phyloP scores from a whole-genome alignment of 2,888 invertebrate species.

The Drosophila aldrichi region DNA sequence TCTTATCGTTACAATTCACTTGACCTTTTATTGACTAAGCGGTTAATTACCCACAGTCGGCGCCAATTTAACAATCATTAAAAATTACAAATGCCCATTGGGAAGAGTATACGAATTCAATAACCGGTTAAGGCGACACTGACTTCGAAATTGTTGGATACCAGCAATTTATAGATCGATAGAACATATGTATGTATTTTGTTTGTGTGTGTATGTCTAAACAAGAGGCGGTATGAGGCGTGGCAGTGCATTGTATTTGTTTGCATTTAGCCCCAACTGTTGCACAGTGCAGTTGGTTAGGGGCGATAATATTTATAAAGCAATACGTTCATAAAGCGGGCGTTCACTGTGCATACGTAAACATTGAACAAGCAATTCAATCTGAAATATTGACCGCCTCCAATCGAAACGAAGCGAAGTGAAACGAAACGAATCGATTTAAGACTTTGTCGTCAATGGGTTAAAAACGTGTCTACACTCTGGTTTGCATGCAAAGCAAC shows the following conservation, averaged over 20 bases:
- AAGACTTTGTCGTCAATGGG: conserved; percentile 32
- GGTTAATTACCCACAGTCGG: neutral
- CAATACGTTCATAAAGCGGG: conserved; percentile 4
- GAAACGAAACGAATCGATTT: conserved; percentile 1
- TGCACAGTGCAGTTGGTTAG: neutral
- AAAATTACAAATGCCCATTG: neutral
- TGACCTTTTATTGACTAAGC: neutral
- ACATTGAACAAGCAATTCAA: neutral
- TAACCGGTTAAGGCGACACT: conserved; percentile 43
- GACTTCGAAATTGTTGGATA: conserved; percentile 6
- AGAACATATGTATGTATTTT: conserved; percentile 6
- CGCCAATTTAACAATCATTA: too few species aligned
- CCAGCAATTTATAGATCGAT: conserved; percentile 37
- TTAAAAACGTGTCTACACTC: conserved; percentile 52
- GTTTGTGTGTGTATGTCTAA: neutral
- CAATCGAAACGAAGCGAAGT: neutral
- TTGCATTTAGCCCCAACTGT: conserved; percentile 1
- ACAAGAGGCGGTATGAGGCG: neutral
- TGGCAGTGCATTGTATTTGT: neutral
- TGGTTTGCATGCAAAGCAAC: conserved; percentile 19
- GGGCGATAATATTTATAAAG: conserved; percentile 12
- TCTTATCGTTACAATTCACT: neutral
- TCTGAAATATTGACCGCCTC: conserved; percentile 3
- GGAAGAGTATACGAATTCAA: conserved; percentile 33
- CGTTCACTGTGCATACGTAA: conserved; percentile 1